Conservation (phyloP, 2,113 vertebrate species). For the Fregata magnificens region DNA sequence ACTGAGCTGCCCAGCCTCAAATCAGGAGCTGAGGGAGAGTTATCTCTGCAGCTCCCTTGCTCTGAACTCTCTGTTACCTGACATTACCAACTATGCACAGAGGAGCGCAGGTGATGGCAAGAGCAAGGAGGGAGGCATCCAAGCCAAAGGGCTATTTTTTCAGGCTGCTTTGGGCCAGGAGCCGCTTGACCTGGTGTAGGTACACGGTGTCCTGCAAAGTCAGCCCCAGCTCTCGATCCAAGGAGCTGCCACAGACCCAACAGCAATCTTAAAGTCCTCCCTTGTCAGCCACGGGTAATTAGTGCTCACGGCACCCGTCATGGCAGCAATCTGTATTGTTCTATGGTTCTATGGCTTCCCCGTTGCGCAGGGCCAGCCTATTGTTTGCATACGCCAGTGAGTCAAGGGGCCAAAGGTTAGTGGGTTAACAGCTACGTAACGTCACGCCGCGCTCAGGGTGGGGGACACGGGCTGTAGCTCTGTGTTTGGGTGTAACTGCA, state of each 20-base stretch:
- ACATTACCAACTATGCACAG: accelerated
- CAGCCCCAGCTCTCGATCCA: not conserved
- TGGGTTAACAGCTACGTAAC: not conserved
- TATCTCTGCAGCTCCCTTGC: not conserved
- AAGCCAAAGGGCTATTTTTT: not conserved
- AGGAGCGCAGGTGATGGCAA: not conserved
- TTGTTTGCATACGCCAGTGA: not conserved
- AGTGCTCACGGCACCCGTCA: not conserved
- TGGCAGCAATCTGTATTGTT: not conserved
- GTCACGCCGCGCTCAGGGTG: not conserved
- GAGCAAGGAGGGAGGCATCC: not conserved
- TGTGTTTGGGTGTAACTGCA: not conserved
- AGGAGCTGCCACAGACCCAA: not conserved
- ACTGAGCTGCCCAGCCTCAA: not conserved
- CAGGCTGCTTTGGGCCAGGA: not conserved
- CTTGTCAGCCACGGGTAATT: not conserved
- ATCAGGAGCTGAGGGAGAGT: not conserved
- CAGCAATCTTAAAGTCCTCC: not conserved
- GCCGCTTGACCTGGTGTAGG: not conserved
- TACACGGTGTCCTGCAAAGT: not conserved
- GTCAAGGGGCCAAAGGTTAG: not conserved
- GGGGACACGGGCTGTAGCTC: not conserved
- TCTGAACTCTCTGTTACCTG: not conserved
- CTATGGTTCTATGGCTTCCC: no score
- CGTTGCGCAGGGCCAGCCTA: not conserved